Percentiles rank a stretch among this genome's conserved stretches.
Evolutionary conservation across 2,888 invertebrate genomes (phyloP).

Genomic region (Panopea generosa): DNA sequence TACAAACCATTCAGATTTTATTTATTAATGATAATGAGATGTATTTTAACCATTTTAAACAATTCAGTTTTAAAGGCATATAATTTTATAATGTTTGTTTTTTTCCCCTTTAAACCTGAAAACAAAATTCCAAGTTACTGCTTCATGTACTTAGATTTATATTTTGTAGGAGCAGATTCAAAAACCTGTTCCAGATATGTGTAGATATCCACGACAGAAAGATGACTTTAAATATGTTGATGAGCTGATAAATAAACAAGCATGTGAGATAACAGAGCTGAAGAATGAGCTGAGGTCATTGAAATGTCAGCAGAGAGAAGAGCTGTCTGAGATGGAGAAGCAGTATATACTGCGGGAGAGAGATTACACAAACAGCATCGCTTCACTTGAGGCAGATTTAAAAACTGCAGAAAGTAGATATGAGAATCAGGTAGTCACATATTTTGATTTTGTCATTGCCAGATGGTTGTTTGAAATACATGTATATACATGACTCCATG

Average conservation of each 20-base stretch:
- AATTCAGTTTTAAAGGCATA: too few species aligned
- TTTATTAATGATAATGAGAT: too few species aligned
- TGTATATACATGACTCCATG: not conserved
- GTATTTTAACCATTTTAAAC: too few species aligned
- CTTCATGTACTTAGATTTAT: too few species aligned
- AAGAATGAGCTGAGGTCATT: conserved; percentile 68
- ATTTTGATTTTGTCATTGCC: too few species aligned
- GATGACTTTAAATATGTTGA: conserved; percentile 75
- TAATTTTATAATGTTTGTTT: too few species aligned
- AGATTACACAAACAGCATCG: conserved; percentile 61
- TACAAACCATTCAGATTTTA: too few species aligned
- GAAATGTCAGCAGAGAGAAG: conserved; percentile 67
- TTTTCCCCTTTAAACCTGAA: too few species aligned
- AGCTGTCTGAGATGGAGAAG: conserved; percentile 68
- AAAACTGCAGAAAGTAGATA: conserved; percentile 70
- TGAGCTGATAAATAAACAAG: conserved; percentile 79
- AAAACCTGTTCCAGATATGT: conserved; percentile 20
- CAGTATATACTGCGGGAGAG: conserved; percentile 66
- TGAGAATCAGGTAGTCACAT: conserved; percentile 71
- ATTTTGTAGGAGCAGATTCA: not conserved
- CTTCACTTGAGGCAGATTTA: conserved; percentile 67
- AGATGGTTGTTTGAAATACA: too few species aligned
- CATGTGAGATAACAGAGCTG: conserved; percentile 74
- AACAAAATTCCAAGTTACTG: too few species aligned
- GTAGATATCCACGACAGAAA: conserved; percentile 42